Evolutionary conservation across 2,888 invertebrate species (phyloP), one percentile per base, ranked within the genome.

Genomic region (Uropetala carovei): DNA sequence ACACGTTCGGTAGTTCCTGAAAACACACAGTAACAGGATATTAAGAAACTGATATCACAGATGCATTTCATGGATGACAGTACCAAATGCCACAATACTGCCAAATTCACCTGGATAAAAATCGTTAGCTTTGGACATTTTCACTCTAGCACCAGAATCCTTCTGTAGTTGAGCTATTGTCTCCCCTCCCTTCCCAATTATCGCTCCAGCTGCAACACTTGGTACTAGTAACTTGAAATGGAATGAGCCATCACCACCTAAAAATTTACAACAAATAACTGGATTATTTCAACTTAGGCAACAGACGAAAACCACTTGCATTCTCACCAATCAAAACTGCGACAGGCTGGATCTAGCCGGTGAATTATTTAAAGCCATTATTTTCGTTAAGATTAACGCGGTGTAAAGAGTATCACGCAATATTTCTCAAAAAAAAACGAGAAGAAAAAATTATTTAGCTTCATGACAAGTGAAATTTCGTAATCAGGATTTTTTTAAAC

Each of bases 121-220:
- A 95, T 99, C 99, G 95, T 99, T 99, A 92, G 99, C 98, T 96
- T 99, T 99, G 94, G 99, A 99, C 99, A 99, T 99, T 96, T 99
- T 99, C 94, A 99, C 98, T 94, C 99, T 97, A 94, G 99, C 99
- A 94, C 99, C 99, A 92, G 99, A 98, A 95, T 99, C 99, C 96
- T 99, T 99, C 96, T 99, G 99, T 94, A 99, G 96, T 95, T 99
- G 98, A 94, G 99, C 99, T 95, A 99, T 99, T 93, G 99, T 99
- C 95, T 99, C 99, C 94, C 99, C 99, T 85, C 99, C 99, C 96
- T 99, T 99, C 94, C 99, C 99, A 95, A 99, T 99, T 95, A 99
- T 99, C 95, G 99, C 99, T 93, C 99, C 99, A 92, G 99, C 99
- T 94, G 99, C 99, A 96, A 98, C 98, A 93, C 98, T 98, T 93